Evolutionary conservation across 2,113 vertebrate genomes (phyloP).

Genomic region (Xiphorhynchus elegans): DNA sequence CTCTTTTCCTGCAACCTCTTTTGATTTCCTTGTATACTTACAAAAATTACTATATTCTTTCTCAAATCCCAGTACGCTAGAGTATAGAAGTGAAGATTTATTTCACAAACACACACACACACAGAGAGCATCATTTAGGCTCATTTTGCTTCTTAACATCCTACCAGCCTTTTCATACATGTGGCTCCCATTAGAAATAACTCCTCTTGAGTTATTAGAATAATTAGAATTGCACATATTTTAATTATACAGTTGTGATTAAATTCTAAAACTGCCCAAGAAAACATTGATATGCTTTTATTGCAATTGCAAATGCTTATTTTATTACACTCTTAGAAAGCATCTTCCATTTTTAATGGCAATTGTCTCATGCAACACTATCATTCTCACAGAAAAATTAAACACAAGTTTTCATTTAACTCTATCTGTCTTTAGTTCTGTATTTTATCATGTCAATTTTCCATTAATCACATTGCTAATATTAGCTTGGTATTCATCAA

Average conservation of each 20-base stretch:
- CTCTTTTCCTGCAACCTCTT: background rate
- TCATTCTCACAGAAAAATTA: background rate
- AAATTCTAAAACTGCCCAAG: background rate
- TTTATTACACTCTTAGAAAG: background rate
- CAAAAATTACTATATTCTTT: background rate
- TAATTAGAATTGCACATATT: background rate
- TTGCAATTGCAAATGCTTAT: background rate
- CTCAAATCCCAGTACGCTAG: background rate
- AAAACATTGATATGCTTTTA: background rate
- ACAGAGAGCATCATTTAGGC: background rate
- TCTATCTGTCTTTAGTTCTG: background rate
- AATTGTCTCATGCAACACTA: background rate
- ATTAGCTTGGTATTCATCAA: background rate
- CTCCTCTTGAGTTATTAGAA: background rate
- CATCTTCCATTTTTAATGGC: background rate
- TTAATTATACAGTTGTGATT: background rate
- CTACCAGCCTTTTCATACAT: background rate
- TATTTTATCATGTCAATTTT: background rate
- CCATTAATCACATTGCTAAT: background rate
- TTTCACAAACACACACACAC: fast-evolving
- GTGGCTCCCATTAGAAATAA: background rate
- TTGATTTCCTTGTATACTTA: background rate
- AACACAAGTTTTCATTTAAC: background rate
- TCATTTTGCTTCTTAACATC: background rate
- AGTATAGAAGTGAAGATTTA: background rate